Percentiles rank a stretch among this genome's conserved stretches.
phyloP scores from a whole-genome alignment of 2,797 vertebrate genomes.

The Steatocranus sp. region DNA sequence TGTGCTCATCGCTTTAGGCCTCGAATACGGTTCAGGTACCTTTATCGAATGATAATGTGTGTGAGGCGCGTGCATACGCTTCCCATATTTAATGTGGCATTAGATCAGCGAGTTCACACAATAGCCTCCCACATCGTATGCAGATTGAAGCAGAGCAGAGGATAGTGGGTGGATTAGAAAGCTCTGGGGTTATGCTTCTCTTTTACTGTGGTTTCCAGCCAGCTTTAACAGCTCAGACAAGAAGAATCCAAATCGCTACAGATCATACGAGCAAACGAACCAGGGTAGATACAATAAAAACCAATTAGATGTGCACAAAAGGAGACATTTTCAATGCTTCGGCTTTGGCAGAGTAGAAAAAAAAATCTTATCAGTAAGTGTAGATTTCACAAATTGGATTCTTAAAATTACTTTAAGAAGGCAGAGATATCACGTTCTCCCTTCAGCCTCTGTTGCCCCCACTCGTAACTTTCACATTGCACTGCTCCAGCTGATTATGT shows the following conservation, averaged over 20 bases:
- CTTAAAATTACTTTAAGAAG: slow-evolving; percentile 17
- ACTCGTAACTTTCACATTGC: not conserved
- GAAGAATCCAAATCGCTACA: slow-evolving; percentile 47
- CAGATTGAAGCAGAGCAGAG: slow-evolving; percentile 60
- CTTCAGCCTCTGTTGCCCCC: not conserved
- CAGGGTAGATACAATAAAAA: slow-evolving; percentile 41
- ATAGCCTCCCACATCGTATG: slow-evolving; percentile 72
- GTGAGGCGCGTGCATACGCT: slow-evolving; percentile 7
- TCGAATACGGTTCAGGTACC: slow-evolving; percentile 1
- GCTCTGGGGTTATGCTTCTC: slow-evolving; percentile 55
- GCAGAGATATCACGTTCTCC: slow-evolving; percentile 10
- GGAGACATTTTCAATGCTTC: slow-evolving; percentile 24
- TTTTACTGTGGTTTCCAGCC: slow-evolving; percentile 51
- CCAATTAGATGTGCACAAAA: slow-evolving; percentile 60
- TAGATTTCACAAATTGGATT: slow-evolving; percentile 51
- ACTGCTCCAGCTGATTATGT: not conserved
- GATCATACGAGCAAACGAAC: slow-evolving; percentile 38
- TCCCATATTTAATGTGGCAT: slow-evolving; percentile 39
- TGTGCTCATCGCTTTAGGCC: not conserved
- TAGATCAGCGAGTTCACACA: slow-evolving; percentile 66
- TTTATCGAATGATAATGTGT: slow-evolving; percentile 10
- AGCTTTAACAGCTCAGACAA: slow-evolving; percentile 46
- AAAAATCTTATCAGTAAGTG: slow-evolving; percentile 44
- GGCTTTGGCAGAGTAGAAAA: slow-evolving; percentile 10
- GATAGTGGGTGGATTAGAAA: slow-evolving; percentile 72